These are phyloP conservation scores for Gerris buenoi DNA, from an alignment of 1,140 invertebrate genomes.

Conservation along the genomic window DNA sequence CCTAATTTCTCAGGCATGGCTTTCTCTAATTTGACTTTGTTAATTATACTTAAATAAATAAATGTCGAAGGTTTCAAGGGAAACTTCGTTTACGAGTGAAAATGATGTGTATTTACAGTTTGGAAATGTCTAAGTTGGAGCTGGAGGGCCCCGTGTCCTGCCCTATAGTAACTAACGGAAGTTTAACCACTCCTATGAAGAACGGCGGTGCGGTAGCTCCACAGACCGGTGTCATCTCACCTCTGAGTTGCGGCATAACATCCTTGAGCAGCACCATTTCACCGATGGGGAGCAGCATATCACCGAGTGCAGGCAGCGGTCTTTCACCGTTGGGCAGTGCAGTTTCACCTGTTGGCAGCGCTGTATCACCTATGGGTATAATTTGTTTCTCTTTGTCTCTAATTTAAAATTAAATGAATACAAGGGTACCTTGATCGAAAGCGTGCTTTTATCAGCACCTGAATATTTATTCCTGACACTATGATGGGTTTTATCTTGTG, in stretches of 20 bases:
- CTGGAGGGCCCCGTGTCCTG: background rate
- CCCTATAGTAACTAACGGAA: background rate
- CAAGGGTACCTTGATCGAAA: too few relatives aligned
- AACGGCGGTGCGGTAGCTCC: background rate
- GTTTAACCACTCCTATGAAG: background rate
- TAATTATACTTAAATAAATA: too few relatives aligned
- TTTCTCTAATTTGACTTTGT: too few relatives aligned
- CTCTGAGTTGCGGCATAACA: background rate
- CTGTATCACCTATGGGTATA: background rate
- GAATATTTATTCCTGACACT: too few relatives aligned
- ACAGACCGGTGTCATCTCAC: background rate
- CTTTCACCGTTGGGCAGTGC: background rate
- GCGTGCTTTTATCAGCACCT: too few relatives aligned
- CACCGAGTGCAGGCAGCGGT: background rate
- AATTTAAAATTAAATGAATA: too few relatives aligned
- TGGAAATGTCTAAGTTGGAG: background rate
- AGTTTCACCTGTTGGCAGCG: background rate
- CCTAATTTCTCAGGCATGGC: too few relatives aligned
- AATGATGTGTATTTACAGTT: too few relatives aligned
- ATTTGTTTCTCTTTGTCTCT: too few relatives aligned
- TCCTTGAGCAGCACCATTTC: background rate
- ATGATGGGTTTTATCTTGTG: too few relatives aligned
- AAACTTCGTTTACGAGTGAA: too few relatives aligned
- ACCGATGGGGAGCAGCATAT: background rate
- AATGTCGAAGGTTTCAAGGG: too few relatives aligned